A percentile compares a stretch with the other conserved stretches of the same genome.
Evolutionary conservation across 2,888 invertebrate species (phyloP).

Genomic region (Ectemnius lituratus): DNA sequence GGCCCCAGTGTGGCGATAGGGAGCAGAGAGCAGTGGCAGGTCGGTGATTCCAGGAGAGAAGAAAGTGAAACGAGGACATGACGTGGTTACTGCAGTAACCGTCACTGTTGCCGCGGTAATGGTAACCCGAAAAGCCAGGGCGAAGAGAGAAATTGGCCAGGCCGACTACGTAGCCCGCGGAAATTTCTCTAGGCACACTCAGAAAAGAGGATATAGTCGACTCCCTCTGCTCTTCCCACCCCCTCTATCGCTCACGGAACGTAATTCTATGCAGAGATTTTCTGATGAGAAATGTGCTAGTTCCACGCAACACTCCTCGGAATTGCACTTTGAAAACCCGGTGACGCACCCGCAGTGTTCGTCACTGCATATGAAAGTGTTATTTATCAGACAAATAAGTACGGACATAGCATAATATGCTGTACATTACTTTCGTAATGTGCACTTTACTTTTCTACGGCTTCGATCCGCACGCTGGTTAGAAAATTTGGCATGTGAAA

Average conservation of each 20-base stretch:
- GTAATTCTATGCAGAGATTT: slow-evolving; percentile 35
- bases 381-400: too few relatives aligned
- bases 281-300: slow-evolving; percentile 23
- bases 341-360: too few relatives aligned
- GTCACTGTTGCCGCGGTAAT: slow-evolving; percentile 29
- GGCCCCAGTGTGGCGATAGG: too few relatives aligned
- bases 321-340: slow-evolving; percentile 30
- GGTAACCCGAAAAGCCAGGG: slow-evolving; percentile 3
- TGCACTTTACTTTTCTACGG: too few relatives aligned
- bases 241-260: background rate
- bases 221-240: background rate
- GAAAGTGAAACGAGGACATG: slow-evolving; percentile 10
- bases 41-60: slow-evolving; percentile 27
- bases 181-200: slow-evolving; percentile 14
- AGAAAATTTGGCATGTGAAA: too few relatives aligned
- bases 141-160: slow-evolving; percentile 22
- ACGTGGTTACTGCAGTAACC: slow-evolving; percentile 10
- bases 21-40: slow-evolving; percentile 5
- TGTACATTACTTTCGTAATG: too few relatives aligned
- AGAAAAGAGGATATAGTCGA: background rate
- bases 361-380: too few relatives aligned
- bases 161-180: slow-evolving; percentile 20
- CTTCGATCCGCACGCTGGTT: too few relatives aligned
- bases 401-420: too few relatives aligned
- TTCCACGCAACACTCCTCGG: slow-evolving; percentile 2